Base-by-base conservation (phyloP, 2,888 invertebrate species). In the Euplexia lucipara region DNA sequence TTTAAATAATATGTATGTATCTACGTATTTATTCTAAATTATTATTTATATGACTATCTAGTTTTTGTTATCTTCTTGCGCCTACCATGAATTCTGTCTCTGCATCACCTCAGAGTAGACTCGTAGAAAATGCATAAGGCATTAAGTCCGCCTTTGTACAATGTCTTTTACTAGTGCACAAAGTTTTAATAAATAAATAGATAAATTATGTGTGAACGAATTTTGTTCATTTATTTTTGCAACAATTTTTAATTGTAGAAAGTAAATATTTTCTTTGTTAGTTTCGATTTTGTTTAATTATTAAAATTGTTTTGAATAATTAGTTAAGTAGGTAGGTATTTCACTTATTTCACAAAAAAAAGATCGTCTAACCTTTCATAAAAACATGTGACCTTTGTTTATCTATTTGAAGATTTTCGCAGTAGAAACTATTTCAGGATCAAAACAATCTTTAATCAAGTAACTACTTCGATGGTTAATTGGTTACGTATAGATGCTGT, bases 361-460 rank as follows among this genome's bases (percentile, higher is more conserved):
- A 26, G 0, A 44, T n/a, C 12, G 4, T 3, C 0, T 12, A 9
- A 32, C 9, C 1, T 26, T 37, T 45, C n/a, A 34, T 30, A 10
- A 16, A 54, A 35, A 47, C 9, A 26, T n/a, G 14, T 2, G 7
- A 42, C 9, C 20, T 7, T 20, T 20, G 0, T 47, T 1, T 39
- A 6, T 41, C 12, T 32, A n/a, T 35, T 26, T 0, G 0, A 48
- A 4, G 9, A 14, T 5, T 18, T 74, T 41, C n/a, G 6, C 0
- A 35, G 34, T 45, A 49, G n/a, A 58, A 44, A 34, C 51, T 52
- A 41, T 57, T 39, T 2, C 6, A 42, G 52, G n/a, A 57, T 47
- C 26, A 68, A 60, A 32, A 45, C 6, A 52, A 42, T 20, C 0
- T 48, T 54, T 44, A 44, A 52, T 64, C 76, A 75, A 75, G 57